Conservation (phyloP, 1,140 invertebrate genomes). For the Drosophila aff. region DNA sequence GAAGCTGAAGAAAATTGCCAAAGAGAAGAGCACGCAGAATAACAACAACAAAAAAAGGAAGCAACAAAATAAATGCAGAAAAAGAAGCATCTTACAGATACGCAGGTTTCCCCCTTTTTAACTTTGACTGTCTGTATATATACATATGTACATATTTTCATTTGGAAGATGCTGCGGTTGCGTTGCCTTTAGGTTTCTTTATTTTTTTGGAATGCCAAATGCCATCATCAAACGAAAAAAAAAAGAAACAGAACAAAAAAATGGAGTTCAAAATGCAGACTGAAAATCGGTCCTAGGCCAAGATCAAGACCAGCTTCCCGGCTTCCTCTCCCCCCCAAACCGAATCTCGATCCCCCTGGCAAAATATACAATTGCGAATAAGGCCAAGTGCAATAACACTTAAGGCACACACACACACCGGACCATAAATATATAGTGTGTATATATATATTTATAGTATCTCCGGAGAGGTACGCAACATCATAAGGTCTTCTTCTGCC, state of each 20-base stretch:
- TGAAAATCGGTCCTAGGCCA: slow-evolving; percentile 48
- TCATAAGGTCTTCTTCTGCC: slow-evolving; percentile 39
- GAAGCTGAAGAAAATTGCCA: slow-evolving; percentile 42
- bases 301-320: slow-evolving; percentile 62
- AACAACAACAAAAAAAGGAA: slow-evolving; percentile 4
- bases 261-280: slow-evolving; percentile 16
- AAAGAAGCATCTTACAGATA: slow-evolving; percentile 37
- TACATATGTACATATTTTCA: slow-evolving; percentile 9
- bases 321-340: slow-evolving; percentile 4
- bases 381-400: slow-evolving; percentile 67
- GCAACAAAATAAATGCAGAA: slow-evolving; percentile 16
- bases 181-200: slow-evolving; percentile 36
- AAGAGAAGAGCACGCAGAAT: slow-evolving; percentile 24
- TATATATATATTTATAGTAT: slow-evolving; percentile 12
- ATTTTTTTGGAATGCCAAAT: slow-evolving; percentile 50
- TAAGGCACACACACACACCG: slow-evolving; percentile 12
- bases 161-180: slow-evolving; percentile 39
- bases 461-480: slow-evolving; percentile 37
- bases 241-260: slow-evolving; percentile 18
- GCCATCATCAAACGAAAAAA: slow-evolving; percentile 21
- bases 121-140: slow-evolving; percentile 2
- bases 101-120: slow-evolving; percentile 25
- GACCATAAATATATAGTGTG: slow-evolving; percentile 1
- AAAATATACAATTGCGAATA: slow-evolving; percentile 46
- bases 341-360: not conserved